A percentile compares a stretch with the other conserved stretches of the same genome.
phyloP scores from a whole-genome alignment of 2,888 invertebrate genomes.

The Drosophila picticornis region DNA sequence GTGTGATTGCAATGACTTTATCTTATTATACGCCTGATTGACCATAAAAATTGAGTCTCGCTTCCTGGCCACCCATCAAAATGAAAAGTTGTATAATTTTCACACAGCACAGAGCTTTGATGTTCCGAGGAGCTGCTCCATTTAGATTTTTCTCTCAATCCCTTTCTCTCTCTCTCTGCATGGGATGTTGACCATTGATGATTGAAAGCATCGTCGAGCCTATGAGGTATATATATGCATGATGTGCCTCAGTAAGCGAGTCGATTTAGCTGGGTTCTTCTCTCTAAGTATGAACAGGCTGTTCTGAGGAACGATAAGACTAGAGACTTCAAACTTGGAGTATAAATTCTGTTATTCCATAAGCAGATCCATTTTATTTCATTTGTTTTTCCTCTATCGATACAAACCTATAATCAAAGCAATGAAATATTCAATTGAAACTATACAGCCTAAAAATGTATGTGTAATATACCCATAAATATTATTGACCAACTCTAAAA shows the following conservation, averaged over 20 bases:
- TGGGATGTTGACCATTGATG: neutral
- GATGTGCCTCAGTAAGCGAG: neutral
- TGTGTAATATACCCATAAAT: neutral
- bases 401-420: neutral
- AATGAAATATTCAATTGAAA: neutral
- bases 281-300: neutral
- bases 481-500: neutral
- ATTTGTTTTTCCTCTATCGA: neutral
- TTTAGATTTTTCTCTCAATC: neutral
- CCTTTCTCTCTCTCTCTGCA: neutral
- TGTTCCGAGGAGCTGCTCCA: conserved; percentile 28
- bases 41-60: conserved; percentile 64
- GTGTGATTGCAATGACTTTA: conserved; percentile 61
- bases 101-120: conserved; percentile 59
- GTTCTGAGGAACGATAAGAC: neutral
- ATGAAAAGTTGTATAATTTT: conserved; percentile 72
- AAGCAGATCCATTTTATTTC: neutral
- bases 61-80: conserved; percentile 52
- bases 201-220: neutral
- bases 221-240: neutral
- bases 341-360: neutral
- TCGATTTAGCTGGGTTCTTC: neutral
- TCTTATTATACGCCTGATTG: conserved; percentile 76
- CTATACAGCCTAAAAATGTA: neutral
- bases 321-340: neutral